phyloP scores from a whole-genome alignment of 2,888 invertebrate genomes.

The Caenorhabditis sinica region DNA sequence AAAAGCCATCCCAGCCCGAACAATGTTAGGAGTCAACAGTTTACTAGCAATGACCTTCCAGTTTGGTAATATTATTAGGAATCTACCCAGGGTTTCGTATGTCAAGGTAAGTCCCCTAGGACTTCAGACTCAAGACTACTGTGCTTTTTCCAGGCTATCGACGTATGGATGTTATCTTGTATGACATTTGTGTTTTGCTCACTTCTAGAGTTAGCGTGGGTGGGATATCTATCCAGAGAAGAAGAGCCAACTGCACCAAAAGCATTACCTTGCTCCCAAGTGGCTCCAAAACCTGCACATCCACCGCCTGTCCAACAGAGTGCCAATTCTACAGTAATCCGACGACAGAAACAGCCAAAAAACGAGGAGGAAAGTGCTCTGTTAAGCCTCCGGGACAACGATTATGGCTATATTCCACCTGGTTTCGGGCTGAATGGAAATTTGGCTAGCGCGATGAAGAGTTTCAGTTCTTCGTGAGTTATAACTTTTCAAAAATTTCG shows the following conservation, averaged over 20 bases:
- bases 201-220: conserved; percentile 82
- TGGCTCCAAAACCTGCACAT: conserved; percentile 58
- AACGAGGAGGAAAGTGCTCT: conserved; percentile 73
- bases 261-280: conserved; percentile 31
- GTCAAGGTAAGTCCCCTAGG: conserved; percentile 74
- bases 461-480: conserved; percentile 60
- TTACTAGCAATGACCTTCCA: conserved; percentile 83
- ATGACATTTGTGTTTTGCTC: conserved; percentile 84
- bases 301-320: conserved; percentile 53
- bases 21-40: conserved; percentile 83
- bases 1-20: conserved; percentile 83
- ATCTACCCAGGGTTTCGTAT: conserved; percentile 83
- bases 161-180: conserved; percentile 83
- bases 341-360: conserved; percentile 60
- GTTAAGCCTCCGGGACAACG: conserved; percentile 78
- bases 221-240: conserved; percentile 81
- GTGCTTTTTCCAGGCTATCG: conserved; percentile 77
- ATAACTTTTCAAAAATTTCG: neutral
- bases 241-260: conserved; percentile 61
- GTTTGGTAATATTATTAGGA: conserved; percentile 83
- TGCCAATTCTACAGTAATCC: conserved; percentile 27
- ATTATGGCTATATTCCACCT: conserved; percentile 84
- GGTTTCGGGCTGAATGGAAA: conserved; percentile 76
- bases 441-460: conserved; percentile 60
- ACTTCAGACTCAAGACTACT: neutral